These are phyloP conservation scores for Drepanosiphum platanoidis DNA, from an alignment of 2,888 invertebrate genomes.

Conservation along the genomic window DNA sequence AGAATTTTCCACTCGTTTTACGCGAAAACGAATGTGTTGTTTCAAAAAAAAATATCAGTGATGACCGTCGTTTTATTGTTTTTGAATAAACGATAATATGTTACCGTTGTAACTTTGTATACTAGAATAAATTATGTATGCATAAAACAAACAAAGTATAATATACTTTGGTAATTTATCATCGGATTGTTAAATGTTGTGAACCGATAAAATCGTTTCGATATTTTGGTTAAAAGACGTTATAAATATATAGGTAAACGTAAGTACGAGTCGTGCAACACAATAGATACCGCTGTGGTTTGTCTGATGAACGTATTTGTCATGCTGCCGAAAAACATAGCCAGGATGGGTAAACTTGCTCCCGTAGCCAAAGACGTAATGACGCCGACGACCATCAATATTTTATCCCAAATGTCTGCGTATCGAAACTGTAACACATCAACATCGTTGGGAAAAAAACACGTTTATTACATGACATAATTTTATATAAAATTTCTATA, in stretches of 20 bases:
- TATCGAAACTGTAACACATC: conserved; percentile 66
- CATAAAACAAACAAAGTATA: no score
- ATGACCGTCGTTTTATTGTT: neutral
- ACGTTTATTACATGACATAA: neutral
- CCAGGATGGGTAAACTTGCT: conserved; percentile 70
- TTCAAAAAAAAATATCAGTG: neutral
- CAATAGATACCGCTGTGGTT: conserved; percentile 31
- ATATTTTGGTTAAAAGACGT: neutral
- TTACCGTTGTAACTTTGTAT: no score
- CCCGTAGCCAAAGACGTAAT: conserved; percentile 65
- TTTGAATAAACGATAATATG: neutral
- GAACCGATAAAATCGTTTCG: neutral
- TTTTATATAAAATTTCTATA: no score
- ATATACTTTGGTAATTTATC: neutral
- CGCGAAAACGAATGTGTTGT: neutral
- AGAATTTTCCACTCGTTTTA: neutral
- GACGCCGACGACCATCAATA: conserved; percentile 66
- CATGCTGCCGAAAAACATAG: conserved; percentile 70
- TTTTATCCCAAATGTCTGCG: conserved; percentile 66
- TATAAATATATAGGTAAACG: no score
- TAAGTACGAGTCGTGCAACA: neutral
- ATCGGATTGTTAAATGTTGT: no score
- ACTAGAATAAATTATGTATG: no score
- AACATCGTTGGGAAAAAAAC: neutral
- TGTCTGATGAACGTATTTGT: conserved; percentile 69